phyloP scores from a whole-genome alignment of 2,888 invertebrate species.

The Abscondita cerata region DNA sequence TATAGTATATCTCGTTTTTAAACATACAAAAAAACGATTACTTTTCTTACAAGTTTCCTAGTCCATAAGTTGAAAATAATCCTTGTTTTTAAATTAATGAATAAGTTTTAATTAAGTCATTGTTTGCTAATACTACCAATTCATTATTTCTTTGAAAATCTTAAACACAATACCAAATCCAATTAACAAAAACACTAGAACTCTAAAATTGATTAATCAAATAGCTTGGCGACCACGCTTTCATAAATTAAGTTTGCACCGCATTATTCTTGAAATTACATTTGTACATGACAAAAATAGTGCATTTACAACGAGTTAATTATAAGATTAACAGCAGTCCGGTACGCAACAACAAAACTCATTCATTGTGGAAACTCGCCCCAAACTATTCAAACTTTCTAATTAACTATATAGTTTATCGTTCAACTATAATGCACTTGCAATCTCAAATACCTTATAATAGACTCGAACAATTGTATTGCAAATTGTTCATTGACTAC shows the following conservation, averaged over 20 bases:
- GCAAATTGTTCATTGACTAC: conserved; percentile 23
- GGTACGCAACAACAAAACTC: conserved; percentile 14
- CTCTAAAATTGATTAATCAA: not conserved
- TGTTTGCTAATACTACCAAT: conserved; percentile 2
- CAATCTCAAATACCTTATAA: conserved; percentile 21
- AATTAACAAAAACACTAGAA: conserved; percentile 9
- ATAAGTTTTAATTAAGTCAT: conserved; percentile 15
- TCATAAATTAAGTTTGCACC: no score
- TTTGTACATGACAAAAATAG: no score
- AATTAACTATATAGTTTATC: conserved; percentile 40
- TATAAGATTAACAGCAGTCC: no score
- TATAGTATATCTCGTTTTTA: no score
- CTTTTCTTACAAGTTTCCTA: no score
- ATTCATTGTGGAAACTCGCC: conserved; percentile 23
- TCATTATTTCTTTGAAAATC: not conserved
- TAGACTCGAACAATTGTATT: not conserved
- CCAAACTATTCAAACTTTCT: conserved; percentile 41
- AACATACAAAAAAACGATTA: no score
- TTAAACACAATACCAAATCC: conserved; percentile 5
- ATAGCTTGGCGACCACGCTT: no score
- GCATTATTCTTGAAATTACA: no score
- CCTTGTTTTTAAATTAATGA: conserved; percentile 4
- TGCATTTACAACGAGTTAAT: no score
- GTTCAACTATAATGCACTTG: conserved; percentile 36
- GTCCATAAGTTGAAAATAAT: no score